Conservation (phyloP, 2,113 vertebrate genomes). For the Myiozetetes cayanensis region DNA sequence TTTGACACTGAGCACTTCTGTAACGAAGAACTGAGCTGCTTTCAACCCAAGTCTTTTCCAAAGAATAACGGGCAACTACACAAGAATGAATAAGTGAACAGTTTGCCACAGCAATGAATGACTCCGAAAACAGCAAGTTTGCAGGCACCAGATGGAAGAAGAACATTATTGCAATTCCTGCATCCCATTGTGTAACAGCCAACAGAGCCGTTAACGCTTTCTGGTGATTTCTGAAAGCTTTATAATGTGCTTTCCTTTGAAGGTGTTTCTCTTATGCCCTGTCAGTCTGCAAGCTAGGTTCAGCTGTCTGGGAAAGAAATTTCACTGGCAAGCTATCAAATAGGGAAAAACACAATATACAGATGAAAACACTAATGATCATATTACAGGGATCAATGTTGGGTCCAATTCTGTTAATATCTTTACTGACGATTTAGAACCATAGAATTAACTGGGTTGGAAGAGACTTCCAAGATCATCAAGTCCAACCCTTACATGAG, state of each 20-base stretch:
- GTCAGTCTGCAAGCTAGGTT: constrained; percentile 48
- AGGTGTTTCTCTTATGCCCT: constrained; percentile 9
- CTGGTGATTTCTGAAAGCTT: constrained; percentile 58
- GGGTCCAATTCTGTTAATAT: no score
- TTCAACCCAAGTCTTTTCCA: constrained; percentile 37
- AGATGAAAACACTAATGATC: constrained; percentile 21
- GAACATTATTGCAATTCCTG: constrained; percentile 63
- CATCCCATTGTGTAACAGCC: constrained; percentile 59
- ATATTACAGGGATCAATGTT: neutral
- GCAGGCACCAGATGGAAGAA: constrained; percentile 66
- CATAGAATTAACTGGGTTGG: no score
- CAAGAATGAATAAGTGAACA: constrained; percentile 57
- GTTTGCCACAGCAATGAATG: constrained; percentile 61
- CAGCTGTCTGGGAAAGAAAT: constrained; percentile 18
- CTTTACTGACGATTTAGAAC: no score
- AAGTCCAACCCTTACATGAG: no score
- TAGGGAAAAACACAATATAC: constrained; percentile 1
- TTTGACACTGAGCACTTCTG: constrained; percentile 44
- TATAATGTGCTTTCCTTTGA: constrained; percentile 46
- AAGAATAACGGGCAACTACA: constrained; percentile 58
- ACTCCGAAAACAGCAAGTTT: constrained; percentile 54
- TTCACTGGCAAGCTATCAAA: constrained; percentile 31
- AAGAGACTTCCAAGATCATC: no score
- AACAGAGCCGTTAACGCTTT: constrained; percentile 61
- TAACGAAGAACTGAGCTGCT: constrained; percentile 17